Base-by-base conservation (phyloP, 2,797 vertebrate species). In the Astyanax mexicanus region DNA sequence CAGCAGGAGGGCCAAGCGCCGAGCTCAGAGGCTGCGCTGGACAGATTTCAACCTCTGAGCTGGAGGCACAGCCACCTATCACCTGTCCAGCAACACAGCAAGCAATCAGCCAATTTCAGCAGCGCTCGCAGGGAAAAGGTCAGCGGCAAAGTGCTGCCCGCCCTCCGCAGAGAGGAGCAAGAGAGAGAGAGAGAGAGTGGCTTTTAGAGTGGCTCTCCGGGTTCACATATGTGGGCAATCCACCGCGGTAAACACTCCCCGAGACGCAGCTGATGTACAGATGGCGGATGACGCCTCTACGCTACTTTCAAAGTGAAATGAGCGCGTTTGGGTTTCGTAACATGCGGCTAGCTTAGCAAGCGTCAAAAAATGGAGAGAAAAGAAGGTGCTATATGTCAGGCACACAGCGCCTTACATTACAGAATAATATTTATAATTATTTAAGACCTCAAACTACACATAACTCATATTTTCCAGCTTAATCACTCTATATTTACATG, bases 41-140 rank as follows among this genome's bases (percentile, higher is more conserved):
- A 83, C 75, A 81, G 79, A 86, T 82, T 79, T 74, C 80, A 88
- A 84, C 86, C 86, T 91, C 92, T 89, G 89, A 88, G 91, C 89
- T 86, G 84, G 83, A 44, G 87, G 90, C 89, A 85, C 88, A 84
- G 79, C 89, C 92, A 93, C 92, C 92, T 93, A 92, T 92, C 91
- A 92, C 90, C 89, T 86, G 89, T 85, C 87, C 81, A 86, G 87
- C 89, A 83, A 73, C 81, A 70, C 68, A 75, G 89, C 91, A 86
- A 89, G 87, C 90, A 92, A 93, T 92, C 89, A 90, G 91, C 89
- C 90, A 89, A 90, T 91, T 92, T 89, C 88, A 89, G 86, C 81
- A 52, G 80, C 64, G 55, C 84, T 74, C 76, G 60, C 69, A 82
- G 82, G 38, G 76, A 84, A 32, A 90, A 92, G 89, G 90, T 91